Percentiles rank a stretch among this genome's conserved stretches.
Evolutionary conservation across 2,113 vertebrate species (phyloP).

Genomic region (Syngnathoides biaculeatus): DNA sequence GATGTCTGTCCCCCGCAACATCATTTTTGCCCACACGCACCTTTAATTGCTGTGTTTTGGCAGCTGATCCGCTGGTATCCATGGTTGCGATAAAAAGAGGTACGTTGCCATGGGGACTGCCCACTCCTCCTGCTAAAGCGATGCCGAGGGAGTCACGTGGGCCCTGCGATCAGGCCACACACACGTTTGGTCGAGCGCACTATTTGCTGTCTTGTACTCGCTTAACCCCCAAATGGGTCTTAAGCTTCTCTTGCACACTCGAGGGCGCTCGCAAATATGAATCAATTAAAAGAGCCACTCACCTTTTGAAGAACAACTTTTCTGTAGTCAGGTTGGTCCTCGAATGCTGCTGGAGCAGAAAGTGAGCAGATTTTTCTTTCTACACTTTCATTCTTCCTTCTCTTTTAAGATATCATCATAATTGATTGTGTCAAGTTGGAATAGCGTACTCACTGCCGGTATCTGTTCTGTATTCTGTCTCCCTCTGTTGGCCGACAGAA

Average conservation of each 20-base stretch:
- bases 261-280: background rate
- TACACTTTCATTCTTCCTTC: background rate
- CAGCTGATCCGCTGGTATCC: slow-evolving; percentile 84
- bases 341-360: slow-evolving; percentile 22
- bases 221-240: background rate
- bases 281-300: background rate
- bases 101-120: slow-evolving; percentile 85
- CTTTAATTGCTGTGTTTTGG: slow-evolving; percentile 84
- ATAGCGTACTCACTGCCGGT: slow-evolving; percentile 30
- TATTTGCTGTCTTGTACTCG: background rate
- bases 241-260: background rate
- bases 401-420: background rate
- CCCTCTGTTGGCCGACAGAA: slow-evolving; percentile 53
- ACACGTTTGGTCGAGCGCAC: background rate
- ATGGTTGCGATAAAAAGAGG: slow-evolving; percentile 89
- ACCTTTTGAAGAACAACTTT: slow-evolving; percentile 61
- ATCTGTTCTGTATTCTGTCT: slow-evolving; percentile 41
- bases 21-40: slow-evolving; percentile 51
- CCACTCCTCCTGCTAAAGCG: slow-evolving; percentile 84
- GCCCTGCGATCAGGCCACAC: slow-evolving; percentile 63
- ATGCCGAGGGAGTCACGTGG: slow-evolving; percentile 82
- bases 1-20: background rate
- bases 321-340: slow-evolving; percentile 28
- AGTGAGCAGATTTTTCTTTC: background rate
- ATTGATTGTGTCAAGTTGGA: background rate